phyloP scores from a whole-genome alignment of 2,113 vertebrate species.

The Trochalopteron elliotii region DNA sequence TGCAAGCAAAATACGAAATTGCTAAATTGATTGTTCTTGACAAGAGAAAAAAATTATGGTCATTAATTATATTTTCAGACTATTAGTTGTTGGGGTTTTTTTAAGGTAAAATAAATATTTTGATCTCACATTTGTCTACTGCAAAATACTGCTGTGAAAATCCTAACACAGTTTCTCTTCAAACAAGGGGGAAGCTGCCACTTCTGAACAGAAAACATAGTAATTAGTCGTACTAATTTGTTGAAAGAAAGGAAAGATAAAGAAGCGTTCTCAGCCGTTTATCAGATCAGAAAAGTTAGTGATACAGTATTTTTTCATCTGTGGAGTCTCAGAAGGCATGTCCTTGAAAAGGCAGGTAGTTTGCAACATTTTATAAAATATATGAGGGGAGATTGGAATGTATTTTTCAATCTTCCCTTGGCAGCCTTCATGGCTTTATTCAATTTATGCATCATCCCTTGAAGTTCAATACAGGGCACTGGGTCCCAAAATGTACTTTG shows the following conservation, averaged over 20 bases:
- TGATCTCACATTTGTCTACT: not conserved
- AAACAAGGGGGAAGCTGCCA: not conserved
- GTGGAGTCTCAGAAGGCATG: not conserved
- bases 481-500: constrained; percentile 14
- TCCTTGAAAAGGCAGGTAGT: not conserved
- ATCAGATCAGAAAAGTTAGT: not conserved
- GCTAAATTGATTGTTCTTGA: not conserved
- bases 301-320: not conserved
- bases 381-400: not conserved
- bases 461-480: constrained; percentile 27
- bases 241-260: not conserved
- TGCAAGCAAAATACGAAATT: not conserved
- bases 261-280: not conserved
- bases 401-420: constrained; percentile 1
- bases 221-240: not conserved
- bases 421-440: constrained; percentile 9
- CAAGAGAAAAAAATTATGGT: not conserved
- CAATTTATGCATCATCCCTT: constrained; percentile 36
- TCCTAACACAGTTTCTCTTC: not conserved
- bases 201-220: not conserved
- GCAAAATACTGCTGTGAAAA: not conserved
- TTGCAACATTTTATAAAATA: not conserved
- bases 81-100: not conserved
- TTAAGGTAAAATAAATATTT: not conserved
- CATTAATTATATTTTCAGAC: not conserved